These are phyloP conservation scores for Dorcus parallelipipedus DNA, from an alignment of 2,888 invertebrate species.

Conservation along the genomic window DNA sequence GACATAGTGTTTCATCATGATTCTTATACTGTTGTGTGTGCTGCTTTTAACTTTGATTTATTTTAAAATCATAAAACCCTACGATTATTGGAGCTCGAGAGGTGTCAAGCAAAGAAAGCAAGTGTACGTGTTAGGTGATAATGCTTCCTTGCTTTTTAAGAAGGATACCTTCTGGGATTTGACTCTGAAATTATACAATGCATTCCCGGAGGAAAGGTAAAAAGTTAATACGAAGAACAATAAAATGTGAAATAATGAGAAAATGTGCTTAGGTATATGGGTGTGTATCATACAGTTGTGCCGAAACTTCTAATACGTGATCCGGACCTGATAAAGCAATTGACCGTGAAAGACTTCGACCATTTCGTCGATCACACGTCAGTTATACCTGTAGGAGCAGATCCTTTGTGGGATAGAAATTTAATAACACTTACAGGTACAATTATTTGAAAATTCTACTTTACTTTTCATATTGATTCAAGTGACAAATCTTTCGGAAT, in stretches of 20 bases:
- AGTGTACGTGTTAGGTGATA: background rate
- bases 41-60: background rate
- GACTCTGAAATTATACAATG: too few relatives aligned
- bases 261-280: slow-evolving; percentile 26
- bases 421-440: too few relatives aligned
- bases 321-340: slow-evolving; percentile 40
- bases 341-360: slow-evolving; percentile 36
- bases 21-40: background rate
- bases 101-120: background rate
- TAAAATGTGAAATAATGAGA: too few relatives aligned
- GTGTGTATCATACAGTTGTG: slow-evolving; percentile 25
- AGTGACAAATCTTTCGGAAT: too few relatives aligned
- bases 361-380: too few relatives aligned
- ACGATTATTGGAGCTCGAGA: background rate
- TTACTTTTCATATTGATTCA: too few relatives aligned
- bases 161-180: background rate
- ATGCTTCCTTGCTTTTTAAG: background rate
- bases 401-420: too few relatives aligned
- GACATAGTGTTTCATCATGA: too few relatives aligned
- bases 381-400: too few relatives aligned
- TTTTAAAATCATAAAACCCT: background rate
- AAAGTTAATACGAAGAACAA: too few relatives aligned
- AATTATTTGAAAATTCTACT: too few relatives aligned
- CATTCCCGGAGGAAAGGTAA: too few relatives aligned
- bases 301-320: slow-evolving; percentile 30